Percentiles rank a stretch among this genome's conserved stretches.
These are phyloP conservation scores for Leptinotarsa haldemani DNA, from an alignment of 2,888 invertebrate species.

Conservation along the genomic window DNA sequence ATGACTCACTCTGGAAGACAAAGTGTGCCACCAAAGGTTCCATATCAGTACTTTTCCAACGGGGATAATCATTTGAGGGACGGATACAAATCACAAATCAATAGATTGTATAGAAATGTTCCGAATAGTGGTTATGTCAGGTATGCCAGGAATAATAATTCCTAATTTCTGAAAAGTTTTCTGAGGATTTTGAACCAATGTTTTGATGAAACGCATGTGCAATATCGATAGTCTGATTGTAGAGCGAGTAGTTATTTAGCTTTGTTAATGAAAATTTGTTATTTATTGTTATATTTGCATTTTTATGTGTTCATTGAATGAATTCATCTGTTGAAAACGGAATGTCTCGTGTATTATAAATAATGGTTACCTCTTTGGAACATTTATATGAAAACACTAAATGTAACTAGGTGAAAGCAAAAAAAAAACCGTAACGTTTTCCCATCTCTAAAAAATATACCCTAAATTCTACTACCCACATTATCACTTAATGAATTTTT, in stretches of 20 bases:
- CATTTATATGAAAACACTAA: too few relatives aligned
- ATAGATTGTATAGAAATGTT: constrained; percentile 48
- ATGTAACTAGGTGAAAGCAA: too few relatives aligned
- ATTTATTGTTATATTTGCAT: constrained; percentile 3
- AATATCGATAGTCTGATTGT: constrained; percentile 10
- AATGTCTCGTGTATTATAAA: too few relatives aligned
- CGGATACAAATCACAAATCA: constrained; percentile 45
- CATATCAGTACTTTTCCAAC: constrained; percentile 37
- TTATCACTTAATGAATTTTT: too few relatives aligned
- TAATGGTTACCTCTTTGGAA: too few relatives aligned
- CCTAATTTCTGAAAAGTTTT: not conserved
- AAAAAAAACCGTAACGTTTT: too few relatives aligned
- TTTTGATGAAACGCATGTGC: constrained; percentile 12
- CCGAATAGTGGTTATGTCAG: constrained; percentile 48
- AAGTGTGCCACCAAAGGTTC: constrained; percentile 18
- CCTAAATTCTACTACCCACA: too few relatives aligned
- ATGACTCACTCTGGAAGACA: constrained; percentile 13
- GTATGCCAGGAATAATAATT: constrained; percentile 44
- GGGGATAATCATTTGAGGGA: constrained; percentile 31
- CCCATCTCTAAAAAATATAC: too few relatives aligned
- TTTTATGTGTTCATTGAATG: too few relatives aligned
- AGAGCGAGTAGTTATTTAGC: not conserved
- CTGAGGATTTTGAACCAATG: not conserved
- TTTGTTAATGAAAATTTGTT: not conserved
- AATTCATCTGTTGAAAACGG: too few relatives aligned